A percentile compares a stretch with the other conserved stretches of the same genome.
phyloP scores from a whole-genome alignment of 1,140 invertebrate genomes.

The Lepidurus arcticus region DNA sequence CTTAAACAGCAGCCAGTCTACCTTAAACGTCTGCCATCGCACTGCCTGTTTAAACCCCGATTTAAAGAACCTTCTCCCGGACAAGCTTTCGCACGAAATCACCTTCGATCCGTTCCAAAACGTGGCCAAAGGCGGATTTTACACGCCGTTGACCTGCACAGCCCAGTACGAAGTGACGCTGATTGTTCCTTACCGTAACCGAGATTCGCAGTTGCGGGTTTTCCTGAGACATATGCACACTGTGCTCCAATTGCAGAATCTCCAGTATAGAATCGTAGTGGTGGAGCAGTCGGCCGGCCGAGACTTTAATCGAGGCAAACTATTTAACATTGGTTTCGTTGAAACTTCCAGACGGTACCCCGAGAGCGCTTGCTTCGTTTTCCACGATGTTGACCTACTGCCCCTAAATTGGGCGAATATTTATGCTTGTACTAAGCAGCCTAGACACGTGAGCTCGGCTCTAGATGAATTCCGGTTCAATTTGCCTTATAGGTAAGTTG shows the following conservation, averaged over 20 bases:
- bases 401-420: conserved; percentile 83
- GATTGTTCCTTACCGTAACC: conserved; percentile 80
- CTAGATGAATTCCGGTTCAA: conserved; percentile 77
- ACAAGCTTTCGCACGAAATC: conserved; percentile 30
- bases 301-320: conserved; percentile 86
- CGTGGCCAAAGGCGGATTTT: conserved; percentile 57
- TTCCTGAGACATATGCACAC: conserved; percentile 86
- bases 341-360: conserved; percentile 58
- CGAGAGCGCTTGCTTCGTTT: conserved; percentile 79
- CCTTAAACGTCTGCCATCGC: neutral
- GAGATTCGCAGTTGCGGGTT: conserved; percentile 67
- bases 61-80: conserved; percentile 18
- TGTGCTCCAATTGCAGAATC: conserved; percentile 76
- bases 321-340: conserved; percentile 85
- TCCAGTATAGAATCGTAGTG: conserved; percentile 82
- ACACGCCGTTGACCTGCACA: conserved; percentile 63
- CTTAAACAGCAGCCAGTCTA: neutral
- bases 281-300: conserved; percentile 73
- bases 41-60: neutral
- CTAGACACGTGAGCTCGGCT: conserved; percentile 87
- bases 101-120: conserved; percentile 31
- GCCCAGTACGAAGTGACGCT: conserved; percentile 73
- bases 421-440: conserved; percentile 80
- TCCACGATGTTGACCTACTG: conserved; percentile 92
- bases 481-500: conserved; percentile 62